Percentiles rank a stretch among this genome's conserved stretches.
phyloP scores from a whole-genome alignment of 2,888 invertebrate genomes.

The Onthophagus sagittarius region DNA sequence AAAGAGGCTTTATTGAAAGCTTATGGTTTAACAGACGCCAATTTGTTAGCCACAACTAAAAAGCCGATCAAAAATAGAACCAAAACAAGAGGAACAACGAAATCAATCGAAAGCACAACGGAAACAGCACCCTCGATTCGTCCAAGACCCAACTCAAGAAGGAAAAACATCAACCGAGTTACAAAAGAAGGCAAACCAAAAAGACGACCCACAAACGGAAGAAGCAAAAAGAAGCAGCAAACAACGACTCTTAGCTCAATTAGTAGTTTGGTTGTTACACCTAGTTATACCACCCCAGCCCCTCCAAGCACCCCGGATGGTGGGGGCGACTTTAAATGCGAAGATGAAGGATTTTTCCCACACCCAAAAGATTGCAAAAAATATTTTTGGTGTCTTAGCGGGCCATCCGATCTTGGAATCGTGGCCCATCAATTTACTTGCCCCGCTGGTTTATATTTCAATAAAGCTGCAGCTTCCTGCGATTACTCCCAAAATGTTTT shows the following conservation, averaged over 20 bases:
- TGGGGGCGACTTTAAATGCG: slow-evolving; percentile 85
- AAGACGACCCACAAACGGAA: slow-evolving; percentile 21
- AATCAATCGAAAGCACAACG: slow-evolving; percentile 30
- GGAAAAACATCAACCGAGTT: slow-evolving; percentile 19
- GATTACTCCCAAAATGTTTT: slow-evolving; percentile 86
- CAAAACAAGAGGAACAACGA: slow-evolving; percentile 35
- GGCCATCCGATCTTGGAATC: slow-evolving; percentile 83
- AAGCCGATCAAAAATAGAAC: slow-evolving; percentile 42
- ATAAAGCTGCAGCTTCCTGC: slow-evolving; percentile 87
- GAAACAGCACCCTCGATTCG: slow-evolving; percentile 29
- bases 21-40: slow-evolving; percentile 50
- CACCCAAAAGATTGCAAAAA: slow-evolving; percentile 92
- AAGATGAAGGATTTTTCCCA: slow-evolving; percentile 88
- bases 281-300: slow-evolving; percentile 64
- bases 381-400: slow-evolving; percentile 91
- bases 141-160: slow-evolving; percentile 29
- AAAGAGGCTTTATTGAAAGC: slow-evolving; percentile 72
- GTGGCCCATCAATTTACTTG: slow-evolving; percentile 92
- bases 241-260: slow-evolving; percentile 52
- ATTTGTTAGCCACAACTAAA: slow-evolving; percentile 41
- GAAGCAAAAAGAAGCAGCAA: slow-evolving; percentile 29
- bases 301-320: slow-evolving; percentile 89
- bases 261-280: slow-evolving; percentile 43
- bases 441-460: slow-evolving; percentile 87
- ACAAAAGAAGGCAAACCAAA: neutral